Evolutionary conservation across 2,797 vertebrate species (phyloP), one percentile per base, ranked within the genome.

Genomic region (Rhabdomys pumilio): DNA sequence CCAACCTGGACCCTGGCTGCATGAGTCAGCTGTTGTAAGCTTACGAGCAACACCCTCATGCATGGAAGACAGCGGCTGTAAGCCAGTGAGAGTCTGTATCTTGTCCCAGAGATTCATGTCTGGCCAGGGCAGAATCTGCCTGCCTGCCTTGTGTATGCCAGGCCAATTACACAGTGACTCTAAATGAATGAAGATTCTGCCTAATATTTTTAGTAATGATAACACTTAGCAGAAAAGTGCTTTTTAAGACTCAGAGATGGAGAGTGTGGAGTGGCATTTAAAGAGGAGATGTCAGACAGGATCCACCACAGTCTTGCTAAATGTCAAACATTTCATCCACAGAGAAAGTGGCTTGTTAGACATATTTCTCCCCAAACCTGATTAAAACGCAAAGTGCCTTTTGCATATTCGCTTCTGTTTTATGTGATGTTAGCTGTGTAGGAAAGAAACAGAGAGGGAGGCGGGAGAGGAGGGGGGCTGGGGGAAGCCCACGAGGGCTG

Each of bases 261-360:
- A 96, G 96, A 95, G 79, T 93, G 97, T 98, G 97, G 97, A 98
- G 98, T 98, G 98, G 98, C 98, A 98, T 98, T 98, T 98, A 91
- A 97, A 96, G 91, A 53, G 76, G 97, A 97, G 98, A 97, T 96
- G 97, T 97, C 93, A 97, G 98, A 98, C 97, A 95, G 98, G 98
- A 98, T 97, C 97, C 97, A 86, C 97, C 83, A 94, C 75, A 91
- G 98, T 93, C 97, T 97, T 94, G 89, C 95, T 96, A 98, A 98
- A 98, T 98, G 98, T 98, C 98, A 98, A 97, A 98, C 98, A 97
- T 98, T 98, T 97, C 98, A 98, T 98, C 98, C 96, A 90, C 98
- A 94, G 91, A 95, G 93, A 96, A 98, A 97, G 98, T 90, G 91
- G 96, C 79, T 1, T 96, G 97, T 96, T 97, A 98, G 98, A 97